A percentile compares a stretch with the other conserved stretches of the same genome.
These are phyloP conservation scores for Hybognathus amarus DNA, from an alignment of 2,797 vertebrate species.

Conservation along the genomic window DNA sequence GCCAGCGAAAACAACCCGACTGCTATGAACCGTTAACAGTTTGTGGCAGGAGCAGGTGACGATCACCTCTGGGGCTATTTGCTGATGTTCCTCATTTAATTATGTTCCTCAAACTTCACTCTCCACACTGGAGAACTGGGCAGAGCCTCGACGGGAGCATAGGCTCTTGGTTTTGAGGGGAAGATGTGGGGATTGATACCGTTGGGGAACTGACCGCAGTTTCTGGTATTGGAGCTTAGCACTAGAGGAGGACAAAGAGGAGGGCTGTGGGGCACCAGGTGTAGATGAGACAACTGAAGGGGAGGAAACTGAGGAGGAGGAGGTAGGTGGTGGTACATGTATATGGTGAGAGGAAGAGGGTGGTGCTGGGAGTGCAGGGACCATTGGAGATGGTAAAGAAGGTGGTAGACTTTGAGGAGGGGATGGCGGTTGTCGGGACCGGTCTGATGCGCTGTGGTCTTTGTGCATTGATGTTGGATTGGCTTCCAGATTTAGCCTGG, in stretches of 20 bases:
- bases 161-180: constrained; percentile 87
- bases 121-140: constrained; percentile 93
- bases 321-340: constrained; percentile 74
- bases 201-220: constrained; percentile 78
- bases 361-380: constrained; percentile 78
- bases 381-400: constrained; percentile 67
- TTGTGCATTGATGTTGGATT: constrained; percentile 78
- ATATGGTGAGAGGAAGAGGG: constrained; percentile 74
- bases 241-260: constrained; percentile 83
- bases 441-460: constrained; percentile 73
- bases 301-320: constrained; percentile 86
- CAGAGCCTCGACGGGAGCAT: constrained; percentile 87
- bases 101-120: constrained; percentile 86
- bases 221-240: constrained; percentile 90
- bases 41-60: constrained; percentile 41
- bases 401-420: constrained; percentile 70
- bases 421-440: constrained; percentile 68
- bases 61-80: constrained; percentile 27
- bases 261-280: constrained; percentile 78
- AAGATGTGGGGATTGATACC: constrained; percentile 83
- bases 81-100: constrained; percentile 45
- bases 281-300: constrained; percentile 79
- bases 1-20: constrained; percentile 39
- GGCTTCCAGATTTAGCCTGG: constrained; percentile 78
- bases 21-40: constrained; percentile 51